phyloP scores from a whole-genome alignment of 2,113 vertebrate genomes.

The Prionailurus bengalensis region DNA sequence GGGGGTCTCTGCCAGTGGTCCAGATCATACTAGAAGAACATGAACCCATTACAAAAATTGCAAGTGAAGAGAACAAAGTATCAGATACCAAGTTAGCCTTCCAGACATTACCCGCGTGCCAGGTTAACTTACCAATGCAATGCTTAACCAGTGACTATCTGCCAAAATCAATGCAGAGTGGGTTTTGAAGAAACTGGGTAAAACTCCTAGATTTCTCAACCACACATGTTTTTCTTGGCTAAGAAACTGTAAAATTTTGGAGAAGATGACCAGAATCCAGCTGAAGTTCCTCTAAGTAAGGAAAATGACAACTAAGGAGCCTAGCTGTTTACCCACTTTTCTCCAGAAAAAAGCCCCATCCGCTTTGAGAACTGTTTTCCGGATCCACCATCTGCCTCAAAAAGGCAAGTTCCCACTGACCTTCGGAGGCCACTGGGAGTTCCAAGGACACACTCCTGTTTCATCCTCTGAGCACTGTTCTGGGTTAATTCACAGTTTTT shows the following conservation, averaged over 20 bases:
- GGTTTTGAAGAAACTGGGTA: neutral
- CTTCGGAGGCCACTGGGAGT: neutral
- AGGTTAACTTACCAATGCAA: neutral
- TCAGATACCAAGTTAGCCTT: neutral
- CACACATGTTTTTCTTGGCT: conserved; percentile 11
- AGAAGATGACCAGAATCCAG: conserved; percentile 3
- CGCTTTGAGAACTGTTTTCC: neutral
- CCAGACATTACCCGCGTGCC: neutral
- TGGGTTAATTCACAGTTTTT: neutral
- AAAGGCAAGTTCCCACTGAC: neutral
- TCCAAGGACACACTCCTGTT: neutral
- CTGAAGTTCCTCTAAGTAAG: conserved; percentile 22
- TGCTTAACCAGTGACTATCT: neutral
- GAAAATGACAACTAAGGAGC: neutral
- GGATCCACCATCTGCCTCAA: neutral
- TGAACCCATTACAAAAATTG: neutral
- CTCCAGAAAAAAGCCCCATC: neutral
- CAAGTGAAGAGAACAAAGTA: neutral
- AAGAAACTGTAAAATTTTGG: neutral
- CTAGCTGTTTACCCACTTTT: conserved; percentile 13
- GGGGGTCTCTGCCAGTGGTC: neutral
- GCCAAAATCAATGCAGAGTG: neutral
- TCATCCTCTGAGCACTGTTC: neutral
- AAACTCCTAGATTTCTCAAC: conserved; percentile 46
- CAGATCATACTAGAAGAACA: neutral